Evolutionary conservation across 2,888 invertebrate genomes (phyloP), one percentile per base, ranked within the genome.

Genomic region (Zhuqinia jingwanae): DNA sequence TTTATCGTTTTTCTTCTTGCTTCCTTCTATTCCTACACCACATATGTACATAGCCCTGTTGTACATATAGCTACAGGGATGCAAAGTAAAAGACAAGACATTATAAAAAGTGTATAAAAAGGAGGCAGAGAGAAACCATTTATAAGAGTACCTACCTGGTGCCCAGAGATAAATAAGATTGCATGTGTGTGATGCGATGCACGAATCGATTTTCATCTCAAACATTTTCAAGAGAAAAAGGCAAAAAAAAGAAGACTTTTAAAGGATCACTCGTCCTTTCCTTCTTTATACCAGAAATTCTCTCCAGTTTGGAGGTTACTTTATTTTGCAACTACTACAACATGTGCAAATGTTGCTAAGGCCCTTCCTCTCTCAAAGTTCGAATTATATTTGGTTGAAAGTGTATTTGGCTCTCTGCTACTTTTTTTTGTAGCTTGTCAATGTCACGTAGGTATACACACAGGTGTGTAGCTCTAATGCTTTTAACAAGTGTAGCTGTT

Each of bases 141-240:
- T 17, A 63, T 0, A 42, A 20, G 45, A 2, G 45, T 65, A n/a
- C 36, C 65, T 36, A 47, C 68, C 68, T 68, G 45, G 6, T 36
- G 36, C 5, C 8, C 8, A 36, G 8, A 20, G 68, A 68, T 68
- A 30, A 68, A n/a, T n/a, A n/a, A n/a, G n/a, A n/a, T n/a, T n/a
- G n/a, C n/a, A n/a, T n/a, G n/a, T n/a, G n/a, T n/a, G n/a, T n/a
- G n/a, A n/a, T n/a, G n/a, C n/a, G 68, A 68, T 68, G 68, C 68
- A 68, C 25, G 68, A 45, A 68, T 68, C 68, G 68, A 68, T 68
- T 68, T 68, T 68, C 15, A 45, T 68, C 68, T 68, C 45, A n/a
- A 68, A 47, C 45, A 68, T 68, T 45, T 65, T 68, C 68, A 47
- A 47, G 45, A 68, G 68, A 47, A 47, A 68, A 36, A 36, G 36